These are phyloP conservation scores for Etia nguti DNA, from an alignment of 2,113 vertebrate genomes.

Conservation along the genomic window DNA sequence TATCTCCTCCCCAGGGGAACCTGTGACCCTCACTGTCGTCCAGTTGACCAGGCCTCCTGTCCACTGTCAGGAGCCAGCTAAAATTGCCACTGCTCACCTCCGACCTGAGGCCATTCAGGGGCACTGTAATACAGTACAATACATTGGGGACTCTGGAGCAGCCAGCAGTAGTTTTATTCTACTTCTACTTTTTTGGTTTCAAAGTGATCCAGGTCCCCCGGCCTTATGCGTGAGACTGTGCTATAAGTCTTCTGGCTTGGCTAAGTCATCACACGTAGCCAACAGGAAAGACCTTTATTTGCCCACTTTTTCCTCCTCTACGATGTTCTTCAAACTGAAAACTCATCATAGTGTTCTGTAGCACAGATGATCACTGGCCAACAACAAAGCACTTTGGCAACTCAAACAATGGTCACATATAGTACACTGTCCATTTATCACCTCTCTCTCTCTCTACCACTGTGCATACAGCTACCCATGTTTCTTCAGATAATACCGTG, in stretches of 20 bases:
- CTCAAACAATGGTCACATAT: constrained; percentile 62
- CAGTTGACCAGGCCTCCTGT: constrained; percentile 50
- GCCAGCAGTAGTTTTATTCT: constrained; percentile 1
- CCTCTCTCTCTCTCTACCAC: neutral
- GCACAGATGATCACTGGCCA: constrained; percentile 52
- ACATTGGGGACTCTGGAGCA: neutral
- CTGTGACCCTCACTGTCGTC: constrained; percentile 69
- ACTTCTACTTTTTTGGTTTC: constrained; percentile 42
- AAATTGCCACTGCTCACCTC: constrained; percentile 24
- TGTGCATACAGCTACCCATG: constrained; percentile 16
- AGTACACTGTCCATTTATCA: constrained; percentile 46
- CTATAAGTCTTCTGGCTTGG: constrained; percentile 39
- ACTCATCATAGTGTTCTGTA: constrained; percentile 55
- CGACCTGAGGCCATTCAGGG: constrained; percentile 36
- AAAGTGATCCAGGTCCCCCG: constrained; percentile 43
- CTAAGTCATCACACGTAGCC: constrained; percentile 58
- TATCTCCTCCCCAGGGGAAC: constrained; percentile 57
- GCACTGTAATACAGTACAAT: constrained; percentile 32
- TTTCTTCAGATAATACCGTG: constrained; percentile 20
- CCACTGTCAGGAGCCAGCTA: constrained; percentile 1
- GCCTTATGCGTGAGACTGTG: constrained; percentile 14
- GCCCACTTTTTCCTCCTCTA: constrained; percentile 17
- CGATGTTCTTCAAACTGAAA: constrained; percentile 44
- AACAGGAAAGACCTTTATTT: constrained; percentile 51
- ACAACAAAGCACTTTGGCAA: constrained; percentile 58